Evolutionary conservation across 2,113 vertebrate genomes (phyloP).

Genomic region (Mastomys coucha): DNA sequence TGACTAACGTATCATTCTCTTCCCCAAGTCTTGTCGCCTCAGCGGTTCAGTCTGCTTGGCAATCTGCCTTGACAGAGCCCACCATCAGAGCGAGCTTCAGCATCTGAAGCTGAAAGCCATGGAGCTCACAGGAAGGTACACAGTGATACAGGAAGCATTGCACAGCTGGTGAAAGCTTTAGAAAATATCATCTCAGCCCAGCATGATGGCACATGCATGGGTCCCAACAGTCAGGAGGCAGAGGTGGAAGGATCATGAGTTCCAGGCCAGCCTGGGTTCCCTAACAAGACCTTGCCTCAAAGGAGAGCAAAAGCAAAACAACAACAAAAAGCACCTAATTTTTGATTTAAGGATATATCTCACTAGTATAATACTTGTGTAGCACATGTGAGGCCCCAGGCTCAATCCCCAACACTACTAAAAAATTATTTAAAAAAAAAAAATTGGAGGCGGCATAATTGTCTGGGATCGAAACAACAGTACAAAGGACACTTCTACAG

Average conservation of each 20-base stretch:
- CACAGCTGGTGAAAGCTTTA: not conserved
- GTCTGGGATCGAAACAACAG: not conserved
- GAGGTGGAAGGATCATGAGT: not conserved
- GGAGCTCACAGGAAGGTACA: not conserved
- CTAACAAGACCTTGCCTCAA: not conserved
- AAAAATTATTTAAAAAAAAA: not conserved
- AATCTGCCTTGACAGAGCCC: not conserved
- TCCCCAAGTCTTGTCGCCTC: rapidly evolving
- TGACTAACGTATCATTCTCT: not conserved
- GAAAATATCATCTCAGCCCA: not conserved
- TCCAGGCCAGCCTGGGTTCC: not conserved
- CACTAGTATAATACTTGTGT: not conserved
- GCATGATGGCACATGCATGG: not conserved
- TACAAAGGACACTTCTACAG: not conserved
- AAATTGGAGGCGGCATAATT: not conserved
- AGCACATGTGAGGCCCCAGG: not conserved
- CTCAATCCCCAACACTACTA: not conserved
- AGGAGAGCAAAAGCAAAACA: no score
- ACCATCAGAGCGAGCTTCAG: not conserved
- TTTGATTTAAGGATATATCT: not conserved
- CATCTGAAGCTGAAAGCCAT: not conserved
- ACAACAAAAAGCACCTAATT: not conserved
- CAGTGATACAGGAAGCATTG: not conserved
- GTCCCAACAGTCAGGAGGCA: not conserved
- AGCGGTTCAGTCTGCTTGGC: not conserved